Conservation (phyloP, 2,888 invertebrate genomes). For the Orgyia antiqua region DNA sequence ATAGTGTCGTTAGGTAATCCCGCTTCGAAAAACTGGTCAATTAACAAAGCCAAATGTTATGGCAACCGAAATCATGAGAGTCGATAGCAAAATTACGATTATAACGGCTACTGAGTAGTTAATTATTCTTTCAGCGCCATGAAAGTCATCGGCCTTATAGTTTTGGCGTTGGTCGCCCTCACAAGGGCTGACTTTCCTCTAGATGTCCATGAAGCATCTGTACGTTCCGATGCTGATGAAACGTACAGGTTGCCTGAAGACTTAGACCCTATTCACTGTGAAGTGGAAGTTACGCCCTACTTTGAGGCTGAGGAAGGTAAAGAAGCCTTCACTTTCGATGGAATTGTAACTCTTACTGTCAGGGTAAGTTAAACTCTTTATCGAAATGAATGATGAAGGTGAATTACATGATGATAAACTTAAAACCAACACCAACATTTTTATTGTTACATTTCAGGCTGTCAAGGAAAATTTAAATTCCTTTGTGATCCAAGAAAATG, state of each 20-base stretch:
- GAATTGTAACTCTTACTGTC: constrained; percentile 53
- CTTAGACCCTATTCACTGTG: constrained; percentile 71
- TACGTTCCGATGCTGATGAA: constrained; percentile 22
- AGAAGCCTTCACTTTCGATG: constrained; percentile 64
- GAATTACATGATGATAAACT: too few relatives aligned
- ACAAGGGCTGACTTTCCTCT: constrained; percentile 48
- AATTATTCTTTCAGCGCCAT: constrained; percentile 28
- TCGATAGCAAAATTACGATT: too few relatives aligned
- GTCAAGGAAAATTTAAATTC: constrained; percentile 29
- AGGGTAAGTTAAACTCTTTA: constrained; percentile 34
- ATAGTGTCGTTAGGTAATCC: too few relatives aligned
- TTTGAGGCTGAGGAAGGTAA: constrained; percentile 49
- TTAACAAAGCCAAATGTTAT: too few relatives aligned
- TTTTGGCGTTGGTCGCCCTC: constrained; percentile 38
- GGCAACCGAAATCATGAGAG: too few relatives aligned
- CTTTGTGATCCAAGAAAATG: constrained; percentile 59
- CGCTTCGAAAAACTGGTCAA: too few relatives aligned
- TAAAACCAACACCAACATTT: too few relatives aligned
- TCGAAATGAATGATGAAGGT: too few relatives aligned
- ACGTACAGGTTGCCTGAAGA: constrained; percentile 57
- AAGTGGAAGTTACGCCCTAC: constrained; percentile 74
- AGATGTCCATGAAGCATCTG: constrained; percentile 30
- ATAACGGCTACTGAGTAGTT: too few relatives aligned
- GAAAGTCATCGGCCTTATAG: constrained; percentile 28
- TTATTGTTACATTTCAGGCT: constrained; percentile 44